phyloP scores from a whole-genome alignment of 2,113 vertebrate species.

The Vulpes vulpes region DNA sequence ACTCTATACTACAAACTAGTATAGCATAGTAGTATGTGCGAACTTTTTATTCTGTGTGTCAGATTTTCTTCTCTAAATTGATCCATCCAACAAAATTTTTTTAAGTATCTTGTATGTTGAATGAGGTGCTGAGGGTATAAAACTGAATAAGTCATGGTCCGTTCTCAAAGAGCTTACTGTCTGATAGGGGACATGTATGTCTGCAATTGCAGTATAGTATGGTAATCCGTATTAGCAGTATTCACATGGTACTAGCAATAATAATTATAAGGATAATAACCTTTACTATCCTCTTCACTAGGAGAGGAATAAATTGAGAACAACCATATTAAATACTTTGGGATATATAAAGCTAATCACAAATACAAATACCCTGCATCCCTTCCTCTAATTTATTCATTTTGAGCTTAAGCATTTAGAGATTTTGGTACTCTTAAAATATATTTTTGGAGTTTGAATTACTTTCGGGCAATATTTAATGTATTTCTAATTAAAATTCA shows the following conservation, averaged over 20 bases:
- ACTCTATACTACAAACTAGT: conserved; percentile 30
- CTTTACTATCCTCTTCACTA: conserved; percentile 22
- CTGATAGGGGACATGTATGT: neutral
- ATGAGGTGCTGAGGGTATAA: neutral
- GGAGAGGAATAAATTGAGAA: neutral
- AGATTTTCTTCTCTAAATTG: conserved; percentile 41
- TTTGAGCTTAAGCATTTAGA: conserved; percentile 47
- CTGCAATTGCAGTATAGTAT: neutral
- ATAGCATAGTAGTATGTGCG: neutral
- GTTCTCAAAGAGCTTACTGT: neutral
- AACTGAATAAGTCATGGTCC: conserved; percentile 46
- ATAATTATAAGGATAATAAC: neutral
- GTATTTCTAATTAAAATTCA: conserved; percentile 72
- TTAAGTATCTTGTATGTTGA: neutral
- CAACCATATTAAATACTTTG: conserved; percentile 42
- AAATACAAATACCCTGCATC: neutral
- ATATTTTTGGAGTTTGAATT: conserved; percentile 63
- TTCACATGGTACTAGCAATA: neutral
- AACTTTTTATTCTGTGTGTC: conserved; percentile 5
- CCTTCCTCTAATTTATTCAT: conserved; percentile 44
- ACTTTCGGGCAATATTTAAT: conserved; percentile 17
- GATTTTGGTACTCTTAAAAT: conserved; percentile 56
- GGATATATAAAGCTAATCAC: conserved; percentile 55
- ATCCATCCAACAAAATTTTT: neutral
- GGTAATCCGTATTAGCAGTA: conserved; percentile 1